Evolutionary conservation across 2,797 vertebrate species (phyloP), one percentile per base, ranked within the genome.

Genomic region (Labroides dimidiatus): DNA sequence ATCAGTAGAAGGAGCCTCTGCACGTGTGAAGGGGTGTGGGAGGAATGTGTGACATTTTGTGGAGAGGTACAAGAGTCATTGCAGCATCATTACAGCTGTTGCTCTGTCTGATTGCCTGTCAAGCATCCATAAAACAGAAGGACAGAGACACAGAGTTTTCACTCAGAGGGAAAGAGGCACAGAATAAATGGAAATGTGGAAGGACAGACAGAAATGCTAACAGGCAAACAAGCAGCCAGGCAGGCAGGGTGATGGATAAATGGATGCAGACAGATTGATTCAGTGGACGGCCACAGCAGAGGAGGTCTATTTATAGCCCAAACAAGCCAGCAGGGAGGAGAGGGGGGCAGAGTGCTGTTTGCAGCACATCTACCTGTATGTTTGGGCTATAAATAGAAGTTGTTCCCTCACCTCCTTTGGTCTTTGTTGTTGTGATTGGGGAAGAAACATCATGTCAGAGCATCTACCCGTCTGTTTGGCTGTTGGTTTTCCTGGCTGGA

Each of bases 221-320:
- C 41, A 59, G 66, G 68, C 60, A 66, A 70, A 75, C 69, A 71
- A 65, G 69, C 81, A 73, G 67, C 51, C n/a, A 13, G 56, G 30
- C 78, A 55, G 72, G 57, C 80, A 69, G 81, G 77, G 43, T 80
- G 85, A 69, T 75, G 56, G 79, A 88, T 75, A 66, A 80, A 87
- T 88, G 75, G 56, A 73, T 57, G 50, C 70, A 80, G 85, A 87
- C 77, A 81, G 80, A 87, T 70, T 82, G 85, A 86, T 87, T 89
- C 69, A 76, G 69, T 70, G 64, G 74, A 77, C 16, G 69, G 65
- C 73, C 72, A 60, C 66, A 72, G 78, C 87, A 86, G 53, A 20
- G 51, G 67, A 56, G 23, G 52, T 85, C 75, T 92, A 92, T 92
- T 90, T 87, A 86, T 92, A 89, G 85, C 73, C 53, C 78, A 78